These are phyloP conservation scores for Loxodonta africana DNA, from an alignment of 2,113 vertebrate genomes.

Conservation along the genomic window DNA sequence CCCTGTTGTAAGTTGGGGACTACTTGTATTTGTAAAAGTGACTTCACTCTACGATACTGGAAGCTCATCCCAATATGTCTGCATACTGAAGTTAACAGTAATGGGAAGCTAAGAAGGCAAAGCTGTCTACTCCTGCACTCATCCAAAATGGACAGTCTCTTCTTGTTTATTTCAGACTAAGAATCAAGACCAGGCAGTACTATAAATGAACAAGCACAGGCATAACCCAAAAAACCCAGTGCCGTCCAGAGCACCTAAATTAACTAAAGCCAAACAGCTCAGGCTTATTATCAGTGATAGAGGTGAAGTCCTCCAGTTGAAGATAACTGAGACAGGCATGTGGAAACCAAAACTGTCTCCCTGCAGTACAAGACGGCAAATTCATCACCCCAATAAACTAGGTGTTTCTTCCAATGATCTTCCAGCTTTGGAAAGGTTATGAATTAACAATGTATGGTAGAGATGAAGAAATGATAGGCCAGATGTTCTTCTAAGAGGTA, in stretches of 20 bases:
- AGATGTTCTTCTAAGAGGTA: not conserved
- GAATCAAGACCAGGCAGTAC: not conserved
- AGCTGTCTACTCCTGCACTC: not conserved
- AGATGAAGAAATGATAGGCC: not conserved
- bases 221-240: no score
- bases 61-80: not conserved
- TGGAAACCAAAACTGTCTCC: not conserved
- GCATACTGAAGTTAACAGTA: not conserved
- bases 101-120: not conserved
- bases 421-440: not conserved
- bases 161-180: not conserved
- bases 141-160: not conserved
- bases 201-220: not conserved
- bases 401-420: not conserved
- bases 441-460: not conserved
- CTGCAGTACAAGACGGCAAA: not conserved
- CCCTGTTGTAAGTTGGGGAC: no score
- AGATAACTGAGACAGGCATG: not conserved
- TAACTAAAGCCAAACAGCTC: not conserved
- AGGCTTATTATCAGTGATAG: not conserved
- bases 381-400: not conserved
- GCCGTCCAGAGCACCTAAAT: not conserved
- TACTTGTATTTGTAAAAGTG: not conserved
- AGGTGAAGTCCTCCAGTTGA: not conserved
- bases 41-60: not conserved